Evolutionary conservation across 2,888 invertebrate genomes (phyloP).

Genomic region (Lacanobia wlatinum): DNA sequence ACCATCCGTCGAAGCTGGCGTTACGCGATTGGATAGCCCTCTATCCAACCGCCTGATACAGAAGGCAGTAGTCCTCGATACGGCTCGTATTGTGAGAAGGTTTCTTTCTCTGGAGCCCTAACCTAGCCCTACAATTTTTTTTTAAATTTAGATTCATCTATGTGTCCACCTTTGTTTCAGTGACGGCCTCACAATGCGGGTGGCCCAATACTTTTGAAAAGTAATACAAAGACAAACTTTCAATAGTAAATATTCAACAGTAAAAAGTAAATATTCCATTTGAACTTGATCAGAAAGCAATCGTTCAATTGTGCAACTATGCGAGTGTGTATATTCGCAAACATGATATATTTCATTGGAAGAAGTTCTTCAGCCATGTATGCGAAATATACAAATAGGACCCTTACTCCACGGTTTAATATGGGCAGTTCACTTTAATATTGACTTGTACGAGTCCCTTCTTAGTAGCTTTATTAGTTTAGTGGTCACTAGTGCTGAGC

Average conservation of each 20-base stretch:
- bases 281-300: not conserved
- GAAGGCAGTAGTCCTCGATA: too few species aligned
- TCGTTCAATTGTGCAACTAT: not conserved
- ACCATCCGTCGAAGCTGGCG: too few species aligned
- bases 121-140: too few species aligned
- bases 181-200: too few species aligned
- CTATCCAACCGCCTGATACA: too few species aligned
- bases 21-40: too few species aligned
- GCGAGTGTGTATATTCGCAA: not conserved
- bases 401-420: not conserved
- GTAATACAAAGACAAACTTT: too few species aligned
- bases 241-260: not conserved
- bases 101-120: too few species aligned
- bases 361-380: not conserved
- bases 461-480: not conserved
- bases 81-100: too few species aligned
- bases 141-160: too few species aligned
- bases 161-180: too few species aligned
- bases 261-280: conserved; percentile 8
- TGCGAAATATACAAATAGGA: not conserved
- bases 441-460: not conserved
- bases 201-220: too few species aligned
- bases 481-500: not conserved
- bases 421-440: not conserved
- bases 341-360: not conserved